Base-by-base conservation (phyloP, 1,140 invertebrate species). In the Philopotamus ludificatus region DNA sequence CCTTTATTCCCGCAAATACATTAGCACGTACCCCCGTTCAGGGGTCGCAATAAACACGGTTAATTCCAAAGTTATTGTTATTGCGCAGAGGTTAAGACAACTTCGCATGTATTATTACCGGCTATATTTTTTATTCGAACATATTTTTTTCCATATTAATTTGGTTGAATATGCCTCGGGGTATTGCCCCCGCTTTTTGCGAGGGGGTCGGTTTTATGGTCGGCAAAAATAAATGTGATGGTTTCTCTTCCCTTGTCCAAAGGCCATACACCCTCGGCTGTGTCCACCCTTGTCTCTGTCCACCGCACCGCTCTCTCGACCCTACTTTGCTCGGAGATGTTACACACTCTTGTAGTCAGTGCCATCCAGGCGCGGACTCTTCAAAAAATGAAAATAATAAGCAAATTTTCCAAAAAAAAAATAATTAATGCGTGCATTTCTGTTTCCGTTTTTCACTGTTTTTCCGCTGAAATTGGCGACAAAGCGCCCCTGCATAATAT, bases 141-240 rank as follows among this genome's bases (percentile, higher is more conserved):
- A 28, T 16, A n/a, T 23, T 25, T 9, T 53, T 53, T 18, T 3
- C n/a, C n/a, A n/a, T 18, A 50, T 2, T 50, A 4, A 50, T 22
- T n/a, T 18, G 47, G 20, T 10, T 10, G 47, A 18, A 50, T 20
- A 10, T 18, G 20, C 47, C 22, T 50, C 16, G 20, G 47, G 3
- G 57, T 34, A 49, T 22, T 62, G 44, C 25, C 25, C 16, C 18
- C 59, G 34, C 25, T 3, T 9, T 7, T 12, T 21, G 22, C 20
- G 22, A 42, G 26, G 41, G 61, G 60, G 22, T n/a, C n/a, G 15
- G 57, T 54, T 41, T 68, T 64, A 60, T 64, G 50, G 66, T 68
- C 57, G 45, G 54, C 63, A 64, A 68, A 68, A 68, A 68, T 68
- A 64, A 64, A 68, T 68, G 62, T 55, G 66, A 64, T 67, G 57